These are phyloP conservation scores for Nematolebias whitei DNA, from an alignment of 2,113 vertebrate genomes.

Conservation along the genomic window DNA sequence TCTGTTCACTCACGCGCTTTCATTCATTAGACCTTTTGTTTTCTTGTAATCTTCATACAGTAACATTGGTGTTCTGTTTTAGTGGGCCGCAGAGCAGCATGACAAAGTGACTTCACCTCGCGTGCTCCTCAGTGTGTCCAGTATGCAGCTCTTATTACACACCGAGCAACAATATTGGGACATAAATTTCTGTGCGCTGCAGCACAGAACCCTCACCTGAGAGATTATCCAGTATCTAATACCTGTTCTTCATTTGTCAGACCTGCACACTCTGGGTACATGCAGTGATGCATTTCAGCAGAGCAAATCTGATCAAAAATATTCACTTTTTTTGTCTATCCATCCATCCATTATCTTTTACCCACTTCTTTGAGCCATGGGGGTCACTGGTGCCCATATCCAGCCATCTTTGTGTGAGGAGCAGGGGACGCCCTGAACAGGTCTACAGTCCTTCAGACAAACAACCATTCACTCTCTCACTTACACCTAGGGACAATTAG, in stretches of 20 bases:
- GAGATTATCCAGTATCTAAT: conserved; percentile 25
- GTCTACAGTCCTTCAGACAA: too few species aligned
- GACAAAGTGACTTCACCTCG: background rate
- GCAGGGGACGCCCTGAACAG: too few species aligned
- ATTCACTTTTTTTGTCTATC: conserved; percentile 1
- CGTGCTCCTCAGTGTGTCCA: conserved; percentile 1
- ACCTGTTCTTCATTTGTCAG: conserved; percentile 10
- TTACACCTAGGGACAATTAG: too few species aligned
- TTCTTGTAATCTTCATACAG: background rate
- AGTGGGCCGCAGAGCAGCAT: conserved; percentile 25
- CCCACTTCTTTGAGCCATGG: too few species aligned
- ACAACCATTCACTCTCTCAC: too few species aligned
- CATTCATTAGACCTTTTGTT: background rate
- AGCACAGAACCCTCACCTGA: conserved; percentile 8
- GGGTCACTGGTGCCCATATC: too few species aligned
- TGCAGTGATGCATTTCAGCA: background rate
- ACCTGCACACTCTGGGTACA: conserved; percentile 1
- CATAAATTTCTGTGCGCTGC: conserved; percentile 22
- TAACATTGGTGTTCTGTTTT: conserved; percentile 8
- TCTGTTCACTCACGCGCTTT: too few species aligned
- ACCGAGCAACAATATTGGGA: conserved; percentile 17
- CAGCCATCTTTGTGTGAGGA: too few species aligned
- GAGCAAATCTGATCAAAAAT: background rate
- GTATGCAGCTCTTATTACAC: conserved; percentile 23
- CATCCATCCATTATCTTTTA: too few species aligned